Evolutionary conservation across 1,140 invertebrate species (phyloP), one percentile per base, ranked within the genome.

Genomic region (Rhopalosiphum padi): DNA sequence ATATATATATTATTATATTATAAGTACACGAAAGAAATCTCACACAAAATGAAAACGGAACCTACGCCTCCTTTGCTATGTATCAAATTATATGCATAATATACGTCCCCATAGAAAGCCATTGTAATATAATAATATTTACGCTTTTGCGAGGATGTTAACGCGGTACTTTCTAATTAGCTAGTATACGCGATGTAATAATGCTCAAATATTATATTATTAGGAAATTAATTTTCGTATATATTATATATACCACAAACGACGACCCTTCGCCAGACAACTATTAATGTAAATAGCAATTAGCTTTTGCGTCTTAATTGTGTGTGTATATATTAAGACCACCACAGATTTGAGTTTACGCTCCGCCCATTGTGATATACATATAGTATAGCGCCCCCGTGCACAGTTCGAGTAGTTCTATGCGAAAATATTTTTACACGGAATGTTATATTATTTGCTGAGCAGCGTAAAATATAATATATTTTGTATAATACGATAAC

Each of bases 281-380:
- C 87, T 89, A 89, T 89, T 89, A 60, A 90, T 60, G 88, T 90
- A 90, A 60, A 90, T 60, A 90, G 51, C 88, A 90, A 90, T 90
- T 90, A 90, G 88, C 51, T 90, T 60, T 41, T 18, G 88, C 51
- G 30, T 60, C 88, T 90, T 60, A 60, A 60, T 90, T 60, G 51
- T 60, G 51, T 46, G 53, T 43, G 23, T 55, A 35, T 55, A 35
- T 88, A 35, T 41, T 43, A 86, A 86, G 43, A 48, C 25, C 18
- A 6, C 9, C 21, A 48, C 48, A 89, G 87, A 89, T 89, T 89
- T 53, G 35, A 89, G 51, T 53, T 89, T 37, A 25, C 35, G 5
- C 87, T 53, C n/a, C 46, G 18, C 18, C 46, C n/a, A 7, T 48
- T n/a, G 5, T 15, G 18, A 51, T 88, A 51, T 30, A 9, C 30